Evolutionary conservation across 2,113 vertebrate species (phyloP).

Genomic region (Nannobrachium achirus): DNA sequence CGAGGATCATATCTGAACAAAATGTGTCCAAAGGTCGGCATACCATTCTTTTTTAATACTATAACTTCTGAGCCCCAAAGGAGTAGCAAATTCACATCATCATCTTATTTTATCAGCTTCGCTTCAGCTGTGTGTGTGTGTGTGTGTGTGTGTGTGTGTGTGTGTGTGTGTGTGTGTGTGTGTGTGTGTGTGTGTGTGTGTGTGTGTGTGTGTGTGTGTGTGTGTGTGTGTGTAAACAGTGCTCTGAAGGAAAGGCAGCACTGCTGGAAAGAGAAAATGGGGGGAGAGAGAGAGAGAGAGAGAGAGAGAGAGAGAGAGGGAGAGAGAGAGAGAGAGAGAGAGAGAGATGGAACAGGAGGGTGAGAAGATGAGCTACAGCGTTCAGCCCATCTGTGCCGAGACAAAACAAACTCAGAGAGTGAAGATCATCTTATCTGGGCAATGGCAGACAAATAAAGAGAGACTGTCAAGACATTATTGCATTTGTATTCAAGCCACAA

Average conservation of each 20-base stretch:
- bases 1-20: slow-evolving; percentile 29
- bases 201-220: slow-evolving; percentile 45
- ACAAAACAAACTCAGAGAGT: slow-evolving; percentile 67
- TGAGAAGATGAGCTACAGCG: slow-evolving; percentile 57
- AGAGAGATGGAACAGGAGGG: slow-evolving; percentile 35
- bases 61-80: slow-evolving; percentile 44
- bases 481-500: slow-evolving; percentile 73
- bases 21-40: slow-evolving; percentile 45
- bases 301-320: slow-evolving; percentile 55
- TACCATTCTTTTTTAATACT: slow-evolving; percentile 51
- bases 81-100: slow-evolving; percentile 55
- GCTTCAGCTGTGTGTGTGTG: neutral
- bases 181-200: slow-evolving; percentile 37
- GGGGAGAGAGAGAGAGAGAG: slow-evolving; percentile 15
- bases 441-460: slow-evolving; percentile 72
- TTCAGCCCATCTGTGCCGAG: slow-evolving; percentile 65
- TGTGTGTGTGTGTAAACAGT: slow-evolving; percentile 45
- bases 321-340: slow-evolving; percentile 41
- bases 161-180: no score
- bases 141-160: no score
- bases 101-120: slow-evolving; percentile 55
- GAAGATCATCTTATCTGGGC: slow-evolving; percentile 73
- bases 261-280: slow-evolving; percentile 47
- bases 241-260: slow-evolving; percentile 52
- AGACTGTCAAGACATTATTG: slow-evolving; percentile 70